Conservation (phyloP, 2,113 vertebrate genomes). For the Hydropotes inermis region DNA sequence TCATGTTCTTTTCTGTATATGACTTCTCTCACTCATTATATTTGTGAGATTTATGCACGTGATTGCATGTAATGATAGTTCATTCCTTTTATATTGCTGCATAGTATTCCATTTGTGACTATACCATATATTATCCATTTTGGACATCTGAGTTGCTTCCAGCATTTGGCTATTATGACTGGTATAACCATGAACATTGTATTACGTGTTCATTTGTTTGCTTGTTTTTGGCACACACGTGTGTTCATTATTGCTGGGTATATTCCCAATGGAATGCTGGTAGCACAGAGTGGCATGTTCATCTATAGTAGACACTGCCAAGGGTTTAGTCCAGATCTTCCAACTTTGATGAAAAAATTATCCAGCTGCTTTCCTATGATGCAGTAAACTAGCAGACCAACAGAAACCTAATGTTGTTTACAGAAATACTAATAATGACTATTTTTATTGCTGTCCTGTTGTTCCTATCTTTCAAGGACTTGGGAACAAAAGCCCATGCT, state of each 20-base stretch:
- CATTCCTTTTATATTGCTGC: not conserved
- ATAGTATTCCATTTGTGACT: not conserved
- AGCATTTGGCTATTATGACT: too few relatives aligned
- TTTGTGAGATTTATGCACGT: not conserved
- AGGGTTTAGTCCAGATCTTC: not conserved
- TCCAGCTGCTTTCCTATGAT: not conserved
- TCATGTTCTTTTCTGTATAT: not conserved
- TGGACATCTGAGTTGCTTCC: not conserved
- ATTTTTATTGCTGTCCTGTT: not conserved
- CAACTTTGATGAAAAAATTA: not conserved
- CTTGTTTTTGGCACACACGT: not conserved
- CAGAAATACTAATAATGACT: not conserved
- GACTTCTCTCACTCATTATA: not conserved
- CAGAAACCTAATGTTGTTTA: not conserved
- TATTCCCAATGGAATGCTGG: not conserved
- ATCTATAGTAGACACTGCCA: not conserved
- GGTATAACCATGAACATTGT: not conserved
- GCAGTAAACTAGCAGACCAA: not conserved
- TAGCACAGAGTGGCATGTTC: too few relatives aligned
- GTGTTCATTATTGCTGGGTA: not conserved
- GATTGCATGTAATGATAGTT: accelerated
- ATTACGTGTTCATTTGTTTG: accelerated
- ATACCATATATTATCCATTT: not conserved
- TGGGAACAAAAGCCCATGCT: not conserved
- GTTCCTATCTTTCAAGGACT: not conserved